Evolutionary conservation across 1,140 invertebrate genomes (phyloP), one percentile per base, ranked within the genome.

Genomic region (Maniola jurtina): DNA sequence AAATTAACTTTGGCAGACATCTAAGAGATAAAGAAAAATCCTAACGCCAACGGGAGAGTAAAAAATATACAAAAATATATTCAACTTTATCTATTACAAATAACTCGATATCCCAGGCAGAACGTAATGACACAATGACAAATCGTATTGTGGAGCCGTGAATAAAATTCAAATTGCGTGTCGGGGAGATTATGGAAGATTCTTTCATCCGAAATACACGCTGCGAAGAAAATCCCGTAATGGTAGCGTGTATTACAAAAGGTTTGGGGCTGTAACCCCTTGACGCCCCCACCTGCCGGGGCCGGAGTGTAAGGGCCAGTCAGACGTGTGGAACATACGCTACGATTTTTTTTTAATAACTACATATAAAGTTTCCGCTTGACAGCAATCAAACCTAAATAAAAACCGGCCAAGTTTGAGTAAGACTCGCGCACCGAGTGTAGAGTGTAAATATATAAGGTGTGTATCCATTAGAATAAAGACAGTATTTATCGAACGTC

Each of bases 161-260:
- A 80, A 78, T 76, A 67, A 74, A 76, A 68, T 71, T 71, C 68
- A 72, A 78, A 80, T 75, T 74, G 69, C 72, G 76, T 75, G 73
- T 67, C 69, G 69, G 60, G 59, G 58, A 75, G 63, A 75, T 75
- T 73, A 74, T 70, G 52, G 58, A 25, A 25, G 25, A 73, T 71
- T 75, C 77, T 79, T 77, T 75, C 59, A 70, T 59, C 63, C 66
- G 50, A 71, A 69, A 71, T 69, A 66, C 75, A 73, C 68, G 77
- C 73, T 73, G 75, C 42, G 77, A 75, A 72, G 65, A 71, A 71
- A 75, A 71, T 68, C 63, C 56, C 67, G 67, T 74, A 73, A 79
- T 79, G 73, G 70, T 58, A 45, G 71, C 69, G 63, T 72, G 64
- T 65, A 71, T 70, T 70, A 79, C 76, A 79, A 79, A 76, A 73